phyloP scores from a whole-genome alignment of 1,140 invertebrate species.

The Zaprionus ornatus region DNA sequence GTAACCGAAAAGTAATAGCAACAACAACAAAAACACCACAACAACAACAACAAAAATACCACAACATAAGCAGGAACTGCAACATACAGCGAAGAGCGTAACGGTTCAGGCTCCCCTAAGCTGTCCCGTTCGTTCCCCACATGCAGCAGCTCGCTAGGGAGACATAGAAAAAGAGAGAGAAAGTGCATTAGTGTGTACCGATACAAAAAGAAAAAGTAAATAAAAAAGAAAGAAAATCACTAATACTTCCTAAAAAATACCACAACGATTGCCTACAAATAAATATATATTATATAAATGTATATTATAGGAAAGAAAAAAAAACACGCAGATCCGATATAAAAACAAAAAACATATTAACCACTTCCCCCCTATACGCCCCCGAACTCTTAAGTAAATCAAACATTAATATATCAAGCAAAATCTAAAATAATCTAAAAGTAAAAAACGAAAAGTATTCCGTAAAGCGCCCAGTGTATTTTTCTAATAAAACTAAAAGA shows the following conservation, averaged over 20 bases:
- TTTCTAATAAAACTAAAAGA: constrained; percentile 77
- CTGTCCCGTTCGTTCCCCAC: neutral
- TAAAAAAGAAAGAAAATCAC: constrained; percentile 62
- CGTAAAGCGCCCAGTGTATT: constrained; percentile 70
- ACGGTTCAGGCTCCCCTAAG: constrained; percentile 17
- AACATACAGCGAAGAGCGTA: constrained; percentile 32
- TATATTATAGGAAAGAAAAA: constrained; percentile 54
- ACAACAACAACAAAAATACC: constrained; percentile 12
- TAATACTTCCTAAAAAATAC: constrained; percentile 76
- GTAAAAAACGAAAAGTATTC: constrained; percentile 50
- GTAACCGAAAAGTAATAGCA: constrained; percentile 79
- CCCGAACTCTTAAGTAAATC: constrained; percentile 53
- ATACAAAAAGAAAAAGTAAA: constrained; percentile 23
- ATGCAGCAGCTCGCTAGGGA: neutral
- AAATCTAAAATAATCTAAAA: constrained; percentile 63
- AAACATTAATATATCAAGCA: constrained; percentile 65
- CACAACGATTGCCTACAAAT: constrained; percentile 80
- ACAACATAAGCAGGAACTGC: constrained; percentile 5
- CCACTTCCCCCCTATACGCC: constrained; percentile 47
- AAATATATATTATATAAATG: constrained; percentile 52
- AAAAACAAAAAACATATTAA: constrained; percentile 61
- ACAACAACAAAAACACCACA: constrained; percentile 56
- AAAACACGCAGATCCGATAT: constrained; percentile 25
- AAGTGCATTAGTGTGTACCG: constrained; percentile 48
- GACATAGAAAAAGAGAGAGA: constrained; percentile 8